phyloP scores from a whole-genome alignment of 2,113 vertebrate species.

The Neolamprologus toae region DNA sequence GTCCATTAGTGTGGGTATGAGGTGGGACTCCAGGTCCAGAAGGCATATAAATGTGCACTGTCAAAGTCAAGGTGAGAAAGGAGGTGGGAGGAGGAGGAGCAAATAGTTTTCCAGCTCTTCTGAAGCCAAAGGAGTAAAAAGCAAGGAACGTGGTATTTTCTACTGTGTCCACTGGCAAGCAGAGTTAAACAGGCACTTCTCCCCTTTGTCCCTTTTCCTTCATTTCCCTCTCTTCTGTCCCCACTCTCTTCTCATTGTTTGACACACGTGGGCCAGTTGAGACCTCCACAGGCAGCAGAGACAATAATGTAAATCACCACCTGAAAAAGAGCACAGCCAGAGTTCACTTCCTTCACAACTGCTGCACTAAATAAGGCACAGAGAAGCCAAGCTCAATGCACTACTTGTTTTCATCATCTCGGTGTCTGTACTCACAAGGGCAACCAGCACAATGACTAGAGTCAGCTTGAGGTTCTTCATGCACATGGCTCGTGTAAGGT shows the following conservation, averaged over 20 bases:
- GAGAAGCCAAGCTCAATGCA: background rate
- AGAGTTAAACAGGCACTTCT: background rate
- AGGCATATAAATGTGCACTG: slow-evolving; percentile 47
- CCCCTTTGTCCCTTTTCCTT: background rate
- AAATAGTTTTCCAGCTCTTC: background rate
- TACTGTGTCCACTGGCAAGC: slow-evolving; percentile 26
- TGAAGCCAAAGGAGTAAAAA: background rate
- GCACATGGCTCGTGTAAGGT: slow-evolving; percentile 95
- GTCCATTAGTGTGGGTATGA: slow-evolving; percentile 22
- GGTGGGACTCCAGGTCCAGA: slow-evolving; percentile 36
- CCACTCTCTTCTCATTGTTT: slow-evolving; percentile 65
- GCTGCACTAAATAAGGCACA: background rate
- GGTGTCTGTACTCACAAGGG: slow-evolving; percentile 75
- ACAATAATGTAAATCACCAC: slow-evolving; percentile 88
- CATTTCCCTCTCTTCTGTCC: background rate
- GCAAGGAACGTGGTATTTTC: slow-evolving; percentile 14
- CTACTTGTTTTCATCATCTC: background rate
- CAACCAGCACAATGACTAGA: slow-evolving; percentile 79
- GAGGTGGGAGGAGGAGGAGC: background rate
- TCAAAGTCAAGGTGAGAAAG: background rate
- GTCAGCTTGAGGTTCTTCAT: slow-evolving; percentile 99
- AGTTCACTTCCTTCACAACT: background rate
- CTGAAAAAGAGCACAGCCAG: slow-evolving; percentile 54
- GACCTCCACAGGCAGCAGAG: slow-evolving; percentile 81
- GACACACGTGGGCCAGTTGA: slow-evolving; percentile 83